These are phyloP conservation scores for Gerris buenoi DNA, from an alignment of 1,140 invertebrate genomes.

Conservation along the genomic window DNA sequence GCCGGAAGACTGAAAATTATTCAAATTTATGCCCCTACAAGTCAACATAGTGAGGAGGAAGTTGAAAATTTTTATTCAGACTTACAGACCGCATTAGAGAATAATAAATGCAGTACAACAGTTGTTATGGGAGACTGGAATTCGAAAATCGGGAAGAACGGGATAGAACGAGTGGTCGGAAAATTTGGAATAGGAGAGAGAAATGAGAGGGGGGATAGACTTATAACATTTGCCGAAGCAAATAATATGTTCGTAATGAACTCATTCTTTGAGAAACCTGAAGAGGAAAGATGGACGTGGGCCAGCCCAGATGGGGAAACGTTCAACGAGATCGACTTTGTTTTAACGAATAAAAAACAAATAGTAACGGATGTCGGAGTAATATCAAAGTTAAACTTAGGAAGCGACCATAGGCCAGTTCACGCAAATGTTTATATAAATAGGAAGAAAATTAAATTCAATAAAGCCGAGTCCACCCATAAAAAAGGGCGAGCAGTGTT, in stretches of 20 bases:
- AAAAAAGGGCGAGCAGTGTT: neutral
- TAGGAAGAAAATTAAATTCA: neutral
- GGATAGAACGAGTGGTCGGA: conserved; percentile 1
- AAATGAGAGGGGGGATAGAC: conserved; percentile 1
- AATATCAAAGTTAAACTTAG: neutral
- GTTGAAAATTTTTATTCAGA: neutral
- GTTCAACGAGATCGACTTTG: neutral
- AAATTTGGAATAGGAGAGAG: conserved; percentile 1
- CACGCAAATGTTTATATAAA: conserved; percentile 1
- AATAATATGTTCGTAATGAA: neutral
- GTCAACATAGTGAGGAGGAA: conserved; percentile 1
- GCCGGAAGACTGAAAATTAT: conserved; percentile 1
- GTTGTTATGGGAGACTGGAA: conserved; percentile 1
- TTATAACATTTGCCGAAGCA: conserved; percentile 1
- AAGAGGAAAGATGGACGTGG: neutral
- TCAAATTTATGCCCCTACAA: conserved; percentile 1
- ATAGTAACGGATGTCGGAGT: conserved; percentile 2
- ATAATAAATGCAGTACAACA: neutral
- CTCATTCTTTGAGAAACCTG: neutral
- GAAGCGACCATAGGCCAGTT: conserved; percentile 4
- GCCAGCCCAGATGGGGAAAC: neutral
- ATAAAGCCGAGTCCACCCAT: neutral
- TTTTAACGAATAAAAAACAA: neutral
- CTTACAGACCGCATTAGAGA: conserved; percentile 1
- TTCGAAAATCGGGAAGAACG: neutral